Percentiles rank a stretch among this genome's conserved stretches.
Conservation (phyloP, 1,140 invertebrate species). For the Zaprionus kolodkinae region DNA sequence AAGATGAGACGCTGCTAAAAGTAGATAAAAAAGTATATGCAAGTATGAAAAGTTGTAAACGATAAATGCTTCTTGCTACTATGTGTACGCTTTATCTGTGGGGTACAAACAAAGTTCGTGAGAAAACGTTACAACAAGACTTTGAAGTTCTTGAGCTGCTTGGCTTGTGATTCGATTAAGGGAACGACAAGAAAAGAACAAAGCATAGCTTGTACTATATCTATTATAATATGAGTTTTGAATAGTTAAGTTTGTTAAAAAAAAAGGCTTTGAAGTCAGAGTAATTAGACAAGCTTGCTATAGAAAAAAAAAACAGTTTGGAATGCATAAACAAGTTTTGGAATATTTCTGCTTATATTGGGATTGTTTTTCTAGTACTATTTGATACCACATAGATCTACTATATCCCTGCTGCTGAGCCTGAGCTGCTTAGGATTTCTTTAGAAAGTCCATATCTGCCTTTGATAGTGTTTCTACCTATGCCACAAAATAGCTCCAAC, state of each 20-base stretch:
- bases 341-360: too few relatives aligned
- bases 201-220: not conserved
- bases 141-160: not conserved
- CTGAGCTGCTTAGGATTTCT: too few relatives aligned
- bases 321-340: too few relatives aligned
- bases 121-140: too few relatives aligned
- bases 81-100: not conserved
- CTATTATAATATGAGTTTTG: not conserved
- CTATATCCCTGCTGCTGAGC: too few relatives aligned
- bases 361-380: too few relatives aligned
- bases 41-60: conserved; percentile 12
- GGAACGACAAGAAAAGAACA: not conserved
- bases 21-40: conserved; percentile 20
- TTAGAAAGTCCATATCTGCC: too few relatives aligned
- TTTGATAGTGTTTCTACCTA: too few relatives aligned
- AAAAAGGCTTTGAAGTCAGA: not conserved
- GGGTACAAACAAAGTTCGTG: not conserved
- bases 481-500: too few relatives aligned
- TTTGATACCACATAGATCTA: too few relatives aligned
- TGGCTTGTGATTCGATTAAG: not conserved
- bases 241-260: not conserved
- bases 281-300: not conserved
- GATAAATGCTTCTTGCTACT: conserved; percentile 7
- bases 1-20: conserved; percentile 56
- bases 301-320: not conserved